phyloP scores from a whole-genome alignment of 1,140 invertebrate species.

The Meloidogyne exigua region DNA sequence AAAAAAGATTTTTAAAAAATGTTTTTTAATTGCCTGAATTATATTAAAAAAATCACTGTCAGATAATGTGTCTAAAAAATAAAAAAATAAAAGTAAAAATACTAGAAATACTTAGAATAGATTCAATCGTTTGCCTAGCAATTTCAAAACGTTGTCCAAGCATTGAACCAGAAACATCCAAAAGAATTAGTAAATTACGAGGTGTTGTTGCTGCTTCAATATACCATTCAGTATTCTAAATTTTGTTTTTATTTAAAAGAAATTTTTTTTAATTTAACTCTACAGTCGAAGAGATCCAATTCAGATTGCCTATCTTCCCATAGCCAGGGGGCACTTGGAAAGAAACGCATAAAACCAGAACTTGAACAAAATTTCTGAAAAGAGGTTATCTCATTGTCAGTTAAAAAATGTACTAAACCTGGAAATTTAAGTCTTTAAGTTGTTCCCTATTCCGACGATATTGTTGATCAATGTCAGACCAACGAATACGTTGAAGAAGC shows the following conservation, averaged over 20 bases:
- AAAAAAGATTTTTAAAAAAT: constrained; percentile 57
- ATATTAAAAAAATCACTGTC: constrained; percentile 97
- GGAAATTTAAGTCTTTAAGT: constrained; percentile 60
- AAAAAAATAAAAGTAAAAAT: background rate
- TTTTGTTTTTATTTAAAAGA: background rate
- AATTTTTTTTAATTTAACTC: constrained; percentile 8
- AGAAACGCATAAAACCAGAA: constrained; percentile 62
- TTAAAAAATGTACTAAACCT: constrained; percentile 17
- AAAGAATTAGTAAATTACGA: constrained; percentile 78
- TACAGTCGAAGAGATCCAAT: constrained; percentile 61
- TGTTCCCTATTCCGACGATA: constrained; percentile 59
- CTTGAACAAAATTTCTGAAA: constrained; percentile 57
- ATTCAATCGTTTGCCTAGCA: constrained; percentile 81
- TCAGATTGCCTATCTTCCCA: constrained; percentile 46
- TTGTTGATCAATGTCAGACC: constrained; percentile 62
- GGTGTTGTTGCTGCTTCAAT: constrained; percentile 18
- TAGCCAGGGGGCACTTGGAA: constrained; percentile 59
- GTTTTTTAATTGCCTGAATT: constrained; percentile 68
- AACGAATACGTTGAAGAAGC: constrained; percentile 55
- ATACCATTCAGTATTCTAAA: constrained; percentile 47
- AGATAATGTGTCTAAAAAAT: constrained; percentile 83
- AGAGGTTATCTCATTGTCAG: background rate
- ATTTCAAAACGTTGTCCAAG: constrained; percentile 86
- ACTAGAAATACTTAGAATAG: constrained; percentile 67
- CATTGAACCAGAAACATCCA: constrained; percentile 97